Percentiles rank a stretch among this genome's conserved stretches.
Conservation (phyloP, 2,797 vertebrate genomes). For the Acrossocheilus wenchowensis region DNA sequence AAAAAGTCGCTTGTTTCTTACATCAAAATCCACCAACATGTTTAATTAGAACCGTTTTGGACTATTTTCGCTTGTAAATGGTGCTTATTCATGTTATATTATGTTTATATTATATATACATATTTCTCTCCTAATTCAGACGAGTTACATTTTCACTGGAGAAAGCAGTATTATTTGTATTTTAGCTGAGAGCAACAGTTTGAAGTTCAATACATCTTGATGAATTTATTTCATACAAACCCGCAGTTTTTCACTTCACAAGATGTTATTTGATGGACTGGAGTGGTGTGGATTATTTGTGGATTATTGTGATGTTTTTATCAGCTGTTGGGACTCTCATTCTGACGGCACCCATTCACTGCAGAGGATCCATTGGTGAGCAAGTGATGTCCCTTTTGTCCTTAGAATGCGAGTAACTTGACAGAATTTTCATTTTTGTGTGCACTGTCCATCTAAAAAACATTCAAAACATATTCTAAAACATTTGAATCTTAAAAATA, state of each 20-base stretch:
- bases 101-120: no score
- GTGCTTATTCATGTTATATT: no score
- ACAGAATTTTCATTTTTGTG: background rate
- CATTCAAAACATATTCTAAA: background rate
- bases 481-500: no score
- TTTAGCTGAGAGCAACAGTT: background rate
- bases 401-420: no score
- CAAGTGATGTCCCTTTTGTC: background rate
- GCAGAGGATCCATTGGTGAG: background rate
- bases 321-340: background rate
- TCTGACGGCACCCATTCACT: constrained; percentile 2
- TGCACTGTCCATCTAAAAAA: background rate
- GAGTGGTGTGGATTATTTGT: background rate
- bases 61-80: no score
- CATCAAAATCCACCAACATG: no score
- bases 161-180: background rate
- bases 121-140: no score
- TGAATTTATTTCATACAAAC: background rate
- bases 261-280: background rate
- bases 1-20: no score
- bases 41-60: no score
- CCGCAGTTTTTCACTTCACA: background rate
- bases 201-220: background rate
- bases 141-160: background rate
- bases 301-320: background rate